Percentiles rank a stretch among this genome's conserved stretches.
Conservation (phyloP, 2,888 invertebrate species). For the Lithophane semibrunnea region DNA sequence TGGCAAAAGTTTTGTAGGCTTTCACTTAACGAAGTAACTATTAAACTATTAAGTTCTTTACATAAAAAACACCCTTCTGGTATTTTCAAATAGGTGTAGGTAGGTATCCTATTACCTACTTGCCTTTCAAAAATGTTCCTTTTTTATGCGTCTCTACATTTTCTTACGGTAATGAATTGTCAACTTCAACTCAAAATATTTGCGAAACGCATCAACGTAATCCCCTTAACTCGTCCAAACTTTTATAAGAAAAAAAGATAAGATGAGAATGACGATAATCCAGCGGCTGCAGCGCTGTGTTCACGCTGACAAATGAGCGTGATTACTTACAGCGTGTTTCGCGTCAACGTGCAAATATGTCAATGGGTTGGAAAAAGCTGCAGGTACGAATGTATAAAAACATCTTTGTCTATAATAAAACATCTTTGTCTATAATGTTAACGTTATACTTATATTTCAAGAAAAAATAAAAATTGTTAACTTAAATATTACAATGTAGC, state of each 20-base stretch:
- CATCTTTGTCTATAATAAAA: no score
- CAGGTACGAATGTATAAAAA: background rate
- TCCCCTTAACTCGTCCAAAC: conserved; percentile 50
- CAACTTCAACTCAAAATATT: conserved; percentile 47
- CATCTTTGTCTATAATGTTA: no score
- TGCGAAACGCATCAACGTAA: conserved; percentile 44
- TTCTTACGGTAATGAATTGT: conserved; percentile 14
- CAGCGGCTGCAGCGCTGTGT: conserved; percentile 53
- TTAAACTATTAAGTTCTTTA: conserved; percentile 1
- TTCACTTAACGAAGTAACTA: background rate
- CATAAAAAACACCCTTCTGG: background rate
- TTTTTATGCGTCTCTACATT: background rate
- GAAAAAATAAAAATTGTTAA: no score
- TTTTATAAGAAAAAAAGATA: conserved; percentile 64
- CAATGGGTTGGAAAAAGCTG: conserved; percentile 38
- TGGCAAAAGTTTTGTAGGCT: conserved; percentile 9
- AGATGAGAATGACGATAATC: conserved; percentile 75
- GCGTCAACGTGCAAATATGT: conserved; percentile 66
- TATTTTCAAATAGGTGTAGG: background rate
- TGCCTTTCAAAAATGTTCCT: no score
- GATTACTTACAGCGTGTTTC: conserved; percentile 75
- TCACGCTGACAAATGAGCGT: conserved; percentile 76
- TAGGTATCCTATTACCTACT: background rate
- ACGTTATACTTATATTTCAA: no score
- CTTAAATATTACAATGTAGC: no score